Conservation (phyloP, 1,140 invertebrate species). For the Gerris buenoi region DNA sequence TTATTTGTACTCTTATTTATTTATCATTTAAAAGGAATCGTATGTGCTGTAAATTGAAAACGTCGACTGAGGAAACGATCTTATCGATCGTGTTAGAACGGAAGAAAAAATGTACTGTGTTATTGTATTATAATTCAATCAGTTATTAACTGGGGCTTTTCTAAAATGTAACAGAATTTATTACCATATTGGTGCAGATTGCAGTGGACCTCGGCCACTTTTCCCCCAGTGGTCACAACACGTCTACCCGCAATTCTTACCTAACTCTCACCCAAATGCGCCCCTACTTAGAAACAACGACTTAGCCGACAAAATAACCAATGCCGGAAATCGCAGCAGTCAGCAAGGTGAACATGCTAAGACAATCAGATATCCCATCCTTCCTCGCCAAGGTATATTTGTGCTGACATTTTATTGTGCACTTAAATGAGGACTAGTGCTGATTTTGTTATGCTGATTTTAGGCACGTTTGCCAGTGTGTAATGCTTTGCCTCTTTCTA, state of each 20-base stretch:
- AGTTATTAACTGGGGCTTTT: too few species aligned
- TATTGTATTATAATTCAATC: too few species aligned
- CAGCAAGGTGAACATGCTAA: conserved; percentile 17
- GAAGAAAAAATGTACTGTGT: too few species aligned
- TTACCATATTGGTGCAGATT: conserved; percentile 20
- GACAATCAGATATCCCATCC: conserved; percentile 19
- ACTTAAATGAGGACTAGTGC: too few species aligned
- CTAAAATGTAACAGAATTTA: too few species aligned
- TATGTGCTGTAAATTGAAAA: too few species aligned
- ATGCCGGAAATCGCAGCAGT: conserved; percentile 30
- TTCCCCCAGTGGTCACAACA: conserved; percentile 85
- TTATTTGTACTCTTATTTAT: too few species aligned
- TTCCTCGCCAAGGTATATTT: conserved; percentile 20
- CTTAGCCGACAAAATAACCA: conserved; percentile 23
- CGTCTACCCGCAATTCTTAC: conserved; percentile 79
- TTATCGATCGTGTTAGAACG: too few species aligned
- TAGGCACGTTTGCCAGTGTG: not conserved
- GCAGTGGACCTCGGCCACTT: conserved; percentile 43
- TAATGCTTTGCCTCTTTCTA: not conserved
- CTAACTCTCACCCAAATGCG: conserved; percentile 62
- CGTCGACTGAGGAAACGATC: too few species aligned
- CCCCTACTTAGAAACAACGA: conserved; percentile 26
- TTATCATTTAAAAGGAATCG: too few species aligned
- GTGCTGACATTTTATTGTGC: not conserved
- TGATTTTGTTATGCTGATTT: not conserved